Evolutionary conservation across 2,797 vertebrate species (phyloP).

Genomic region (Urocyon cinereoargenteus): DNA sequence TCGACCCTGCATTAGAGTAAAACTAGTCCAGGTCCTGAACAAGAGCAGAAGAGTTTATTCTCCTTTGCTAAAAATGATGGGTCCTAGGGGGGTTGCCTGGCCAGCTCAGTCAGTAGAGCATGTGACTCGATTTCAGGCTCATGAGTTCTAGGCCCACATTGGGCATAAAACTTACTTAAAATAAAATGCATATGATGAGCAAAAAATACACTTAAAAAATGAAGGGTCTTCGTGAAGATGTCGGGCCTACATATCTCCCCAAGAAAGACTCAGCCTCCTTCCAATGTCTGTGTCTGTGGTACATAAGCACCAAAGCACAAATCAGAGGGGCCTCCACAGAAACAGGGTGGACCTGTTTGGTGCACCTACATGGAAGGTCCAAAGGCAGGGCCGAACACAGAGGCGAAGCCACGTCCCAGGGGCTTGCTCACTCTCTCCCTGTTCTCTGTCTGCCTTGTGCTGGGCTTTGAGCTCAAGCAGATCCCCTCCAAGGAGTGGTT

Average conservation of each 20-base stretch:
- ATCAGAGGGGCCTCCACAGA: background rate
- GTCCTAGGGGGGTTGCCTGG: background rate
- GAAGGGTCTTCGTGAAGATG: background rate
- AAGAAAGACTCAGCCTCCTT: background rate
- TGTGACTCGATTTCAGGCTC: background rate
- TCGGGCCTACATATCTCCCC: background rate
- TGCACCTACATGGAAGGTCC: background rate
- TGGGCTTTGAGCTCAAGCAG: background rate
- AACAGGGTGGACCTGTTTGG: background rate
- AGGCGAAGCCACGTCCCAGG: rapidly evolving
- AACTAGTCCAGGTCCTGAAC: background rate
- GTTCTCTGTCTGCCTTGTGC: background rate
- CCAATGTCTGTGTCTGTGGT: background rate
- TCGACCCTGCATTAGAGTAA: background rate
- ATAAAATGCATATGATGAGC: too few relatives aligned
- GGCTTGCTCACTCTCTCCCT: background rate
- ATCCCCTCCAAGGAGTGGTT: background rate
- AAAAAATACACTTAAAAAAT: background rate
- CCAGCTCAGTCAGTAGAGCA: background rate
- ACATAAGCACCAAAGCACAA: background rate
- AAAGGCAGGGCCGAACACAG: background rate
- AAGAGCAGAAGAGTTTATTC: background rate
- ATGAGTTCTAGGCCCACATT: background rate
- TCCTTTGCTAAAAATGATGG: background rate
- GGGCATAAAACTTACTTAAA: background rate